Evolutionary conservation across 2,113 vertebrate species (phyloP).

Genomic region (Gasterosteus aculeatus): DNA sequence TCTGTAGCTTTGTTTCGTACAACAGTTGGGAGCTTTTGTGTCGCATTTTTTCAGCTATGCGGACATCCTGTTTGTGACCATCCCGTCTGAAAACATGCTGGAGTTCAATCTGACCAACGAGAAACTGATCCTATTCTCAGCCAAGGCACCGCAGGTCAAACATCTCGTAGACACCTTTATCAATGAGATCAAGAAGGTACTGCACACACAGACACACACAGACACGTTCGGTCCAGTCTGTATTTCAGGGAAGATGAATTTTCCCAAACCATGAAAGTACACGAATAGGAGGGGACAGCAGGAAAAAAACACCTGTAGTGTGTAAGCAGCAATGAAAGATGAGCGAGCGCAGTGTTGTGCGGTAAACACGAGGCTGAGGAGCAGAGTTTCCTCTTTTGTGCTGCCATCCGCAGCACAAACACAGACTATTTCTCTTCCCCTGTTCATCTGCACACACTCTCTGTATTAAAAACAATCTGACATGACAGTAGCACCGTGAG

Average conservation of each 20-base stretch:
- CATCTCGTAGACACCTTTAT: conserved; percentile 92
- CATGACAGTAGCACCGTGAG: background rate
- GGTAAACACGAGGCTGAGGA: background rate
- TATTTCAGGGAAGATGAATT: background rate
- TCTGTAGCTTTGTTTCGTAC: background rate
- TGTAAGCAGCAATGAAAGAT: background rate
- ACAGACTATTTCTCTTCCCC: background rate
- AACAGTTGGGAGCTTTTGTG: background rate
- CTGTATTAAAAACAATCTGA: background rate
- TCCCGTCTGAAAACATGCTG: conserved; percentile 94
- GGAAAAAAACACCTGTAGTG: background rate
- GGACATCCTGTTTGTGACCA: conserved; percentile 94
- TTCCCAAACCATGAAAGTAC: background rate
- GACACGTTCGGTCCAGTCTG: background rate
- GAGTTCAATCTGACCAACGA: conserved; percentile 94
- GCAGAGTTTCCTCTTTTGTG: background rate
- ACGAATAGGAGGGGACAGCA: background rate
- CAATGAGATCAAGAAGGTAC: conserved; percentile 93
- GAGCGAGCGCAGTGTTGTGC: background rate
- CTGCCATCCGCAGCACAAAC: background rate
- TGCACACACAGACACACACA: background rate
- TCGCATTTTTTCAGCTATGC: conserved; percentile 82
- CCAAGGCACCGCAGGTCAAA: conserved; percentile 93
- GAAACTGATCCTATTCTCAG: conserved; percentile 96
- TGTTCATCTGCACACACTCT: no score